Base-by-base conservation (phyloP, 2,113 vertebrate species). In the Hydrolagus affinis region DNA sequence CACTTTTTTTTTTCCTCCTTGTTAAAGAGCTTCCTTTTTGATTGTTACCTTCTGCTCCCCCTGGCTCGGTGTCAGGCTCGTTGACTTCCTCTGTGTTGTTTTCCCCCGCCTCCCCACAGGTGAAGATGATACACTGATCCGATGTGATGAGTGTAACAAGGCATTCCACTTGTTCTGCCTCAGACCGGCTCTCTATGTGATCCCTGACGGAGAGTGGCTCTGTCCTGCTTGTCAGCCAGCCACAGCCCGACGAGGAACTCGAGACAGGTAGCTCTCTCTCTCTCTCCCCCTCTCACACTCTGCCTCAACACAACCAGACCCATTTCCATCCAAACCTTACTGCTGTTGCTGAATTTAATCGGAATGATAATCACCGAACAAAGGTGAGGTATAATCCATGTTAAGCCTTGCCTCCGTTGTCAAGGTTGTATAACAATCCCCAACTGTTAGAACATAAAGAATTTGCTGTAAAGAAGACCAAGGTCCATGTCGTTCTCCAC, bases 61-160 rank as follows among this genome's bases (percentile, higher is more conserved):
- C 44, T 44, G 44, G 44, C 44, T 44, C 11, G 69, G 19, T 70
- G n/a, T 70, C 25, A 11, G 21, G 7, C 69, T 23, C 21, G 21
- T 14, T 87, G 57, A 72, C 72, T 21, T n/a, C 30, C 44, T 32
- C 72, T 15, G 8, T 56, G 21, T 60, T n/a, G 28, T 15, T n/a
- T n/a, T 57, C 78, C 17, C 69, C 28, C n/a, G n/a, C n/a, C 57
- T 69, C 19, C 73, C 9, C 10, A 85, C 90, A 98, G 97, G 97
- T 88, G 97, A 99, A 10, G 97, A 99, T 75, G 97, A 98, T 93
- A 97, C 98, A 88, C 94, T 99, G 86, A 97, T 98, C 90, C 92
- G 99, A 69, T 99, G 98, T 88, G 98, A 99, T 0, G 97, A 96
- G 90, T 99, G 98, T 90, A 98, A 98, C 91, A 98, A 99, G 91